Evolutionary conservation across 2,113 vertebrate genomes (phyloP).

Genomic region (Regulus satrapa): DNA sequence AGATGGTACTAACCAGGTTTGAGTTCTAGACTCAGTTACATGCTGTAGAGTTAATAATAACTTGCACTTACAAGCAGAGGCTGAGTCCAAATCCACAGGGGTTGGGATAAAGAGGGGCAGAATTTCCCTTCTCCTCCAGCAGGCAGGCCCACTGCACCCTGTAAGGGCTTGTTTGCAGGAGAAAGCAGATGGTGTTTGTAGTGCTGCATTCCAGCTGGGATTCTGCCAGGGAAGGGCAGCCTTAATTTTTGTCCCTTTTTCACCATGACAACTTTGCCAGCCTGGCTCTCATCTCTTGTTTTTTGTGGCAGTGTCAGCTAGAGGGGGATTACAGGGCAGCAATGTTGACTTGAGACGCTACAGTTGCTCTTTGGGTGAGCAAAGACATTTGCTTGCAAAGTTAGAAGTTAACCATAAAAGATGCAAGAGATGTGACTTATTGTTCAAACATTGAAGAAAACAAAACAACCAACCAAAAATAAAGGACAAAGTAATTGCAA

Average conservation of each 20-base stretch:
- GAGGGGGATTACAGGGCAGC: background rate
- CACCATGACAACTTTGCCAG: background rate
- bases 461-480: background rate
- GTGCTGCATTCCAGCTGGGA: slow-evolving; percentile 19
- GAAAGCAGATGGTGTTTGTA: slow-evolving; percentile 44
- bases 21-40: background rate
- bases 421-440: background rate
- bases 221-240: slow-evolving; percentile 31
- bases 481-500: background rate
- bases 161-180: background rate
- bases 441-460: background rate
- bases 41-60: background rate
- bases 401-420: background rate
- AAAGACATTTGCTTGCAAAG: background rate
- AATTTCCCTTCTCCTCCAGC: background rate
- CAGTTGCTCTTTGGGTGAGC: background rate
- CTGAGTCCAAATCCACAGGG: background rate
- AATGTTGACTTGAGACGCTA: background rate
- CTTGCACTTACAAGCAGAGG: background rate
- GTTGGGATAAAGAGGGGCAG: background rate
- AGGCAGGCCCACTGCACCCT: background rate
- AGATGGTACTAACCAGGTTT: background rate
- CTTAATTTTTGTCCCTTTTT: slow-evolving; percentile 36
- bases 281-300: background rate
- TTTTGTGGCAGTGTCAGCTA: background rate